Percentiles rank a stretch among this genome's conserved stretches.
Evolutionary conservation across 2,797 vertebrate genomes (phyloP).

Genomic region (Enteromius anoplus): DNA sequence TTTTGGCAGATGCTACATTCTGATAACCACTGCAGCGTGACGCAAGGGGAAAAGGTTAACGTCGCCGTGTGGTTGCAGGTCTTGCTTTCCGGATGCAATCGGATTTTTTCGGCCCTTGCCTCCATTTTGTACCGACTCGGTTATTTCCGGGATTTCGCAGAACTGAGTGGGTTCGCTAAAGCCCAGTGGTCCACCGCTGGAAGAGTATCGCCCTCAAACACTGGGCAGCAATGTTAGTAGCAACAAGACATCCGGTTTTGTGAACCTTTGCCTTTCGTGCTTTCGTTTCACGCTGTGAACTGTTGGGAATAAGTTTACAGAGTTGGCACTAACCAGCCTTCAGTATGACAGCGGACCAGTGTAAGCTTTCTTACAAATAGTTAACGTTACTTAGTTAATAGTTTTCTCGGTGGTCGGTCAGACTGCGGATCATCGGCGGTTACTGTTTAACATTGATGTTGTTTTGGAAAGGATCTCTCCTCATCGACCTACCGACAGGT

Average conservation of each 20-base stretch:
- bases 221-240: slow-evolving; percentile 15
- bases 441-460: slow-evolving; percentile 38
- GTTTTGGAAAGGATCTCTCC: slow-evolving; percentile 2
- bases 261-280: neutral
- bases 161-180: slow-evolving; percentile 63
- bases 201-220: neutral
- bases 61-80: neutral
- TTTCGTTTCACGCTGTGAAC: neutral
- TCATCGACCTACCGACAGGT: slow-evolving; percentile 45
- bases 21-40: neutral
- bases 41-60: neutral
- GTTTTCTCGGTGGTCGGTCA: slow-evolving; percentile 11
- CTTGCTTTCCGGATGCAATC: slow-evolving; percentile 55
- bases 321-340: slow-evolving; percentile 16
- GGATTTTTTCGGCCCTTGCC: slow-evolving; percentile 60
- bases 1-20: slow-evolving; percentile 4
- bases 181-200: neutral
- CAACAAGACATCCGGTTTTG: neutral
- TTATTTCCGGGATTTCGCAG: slow-evolving; percentile 77
- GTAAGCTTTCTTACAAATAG: slow-evolving; percentile 27
- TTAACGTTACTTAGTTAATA: slow-evolving; percentile 13
- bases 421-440: neutral
- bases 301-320: slow-evolving; percentile 11
- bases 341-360: slow-evolving; percentile 37
- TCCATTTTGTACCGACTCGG: slow-evolving; percentile 78